Conservation (phyloP, 2,113 vertebrate species). For the Chrysemys picta region DNA sequence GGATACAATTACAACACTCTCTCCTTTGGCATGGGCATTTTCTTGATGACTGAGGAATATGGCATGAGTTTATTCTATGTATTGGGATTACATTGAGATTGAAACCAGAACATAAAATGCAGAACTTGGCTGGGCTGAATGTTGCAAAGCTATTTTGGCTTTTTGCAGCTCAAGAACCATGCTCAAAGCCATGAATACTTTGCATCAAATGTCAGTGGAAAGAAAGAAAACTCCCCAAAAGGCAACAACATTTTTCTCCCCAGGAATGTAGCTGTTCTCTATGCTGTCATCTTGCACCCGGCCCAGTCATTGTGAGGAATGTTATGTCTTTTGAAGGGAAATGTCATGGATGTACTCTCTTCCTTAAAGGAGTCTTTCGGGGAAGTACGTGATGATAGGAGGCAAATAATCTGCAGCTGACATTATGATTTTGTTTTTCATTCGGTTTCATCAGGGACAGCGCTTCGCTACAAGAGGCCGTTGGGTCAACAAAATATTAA, state of each 20-base stretch:
- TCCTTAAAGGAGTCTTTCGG: neutral
- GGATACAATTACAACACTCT: neutral
- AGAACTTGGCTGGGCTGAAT: neutral
- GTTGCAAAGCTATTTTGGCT: neutral
- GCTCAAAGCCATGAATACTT: neutral
- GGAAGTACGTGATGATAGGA: neutral
- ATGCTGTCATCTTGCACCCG: neutral
- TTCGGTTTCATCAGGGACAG: neutral
- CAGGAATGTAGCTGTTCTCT: neutral
- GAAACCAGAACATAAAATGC: neutral
- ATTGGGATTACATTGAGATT: neutral
- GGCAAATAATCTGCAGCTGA: neutral
- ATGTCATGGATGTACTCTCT: neutral
- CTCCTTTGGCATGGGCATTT: neutral
- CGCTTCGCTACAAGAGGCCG: neutral
- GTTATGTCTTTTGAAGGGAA: neutral
- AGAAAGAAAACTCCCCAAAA: neutral
- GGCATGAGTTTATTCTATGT: neutral
- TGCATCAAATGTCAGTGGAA: neutral
- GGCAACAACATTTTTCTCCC: neutral
- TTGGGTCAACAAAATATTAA: neutral
- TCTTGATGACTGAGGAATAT: neutral
- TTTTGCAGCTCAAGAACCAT: fast-evolving
- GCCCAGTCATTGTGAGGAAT: neutral
- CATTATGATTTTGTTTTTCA: neutral